Conservation (phyloP, 2,113 vertebrate species). For the Raphicerus campestris region DNA sequence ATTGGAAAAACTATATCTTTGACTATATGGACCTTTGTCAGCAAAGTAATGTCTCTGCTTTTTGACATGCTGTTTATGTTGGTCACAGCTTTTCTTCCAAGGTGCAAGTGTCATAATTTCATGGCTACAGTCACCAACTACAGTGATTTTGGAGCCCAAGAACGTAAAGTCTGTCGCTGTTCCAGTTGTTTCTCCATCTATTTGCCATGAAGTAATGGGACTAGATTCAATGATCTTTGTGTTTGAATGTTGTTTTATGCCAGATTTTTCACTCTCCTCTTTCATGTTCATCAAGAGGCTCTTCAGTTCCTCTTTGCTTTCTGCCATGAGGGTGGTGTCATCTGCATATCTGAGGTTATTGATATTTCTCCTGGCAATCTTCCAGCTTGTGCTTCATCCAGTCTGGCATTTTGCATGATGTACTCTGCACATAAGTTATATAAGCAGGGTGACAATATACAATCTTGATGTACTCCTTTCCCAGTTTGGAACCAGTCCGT, state of each 20-base stretch:
- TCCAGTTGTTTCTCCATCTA: background rate
- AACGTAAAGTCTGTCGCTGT: background rate
- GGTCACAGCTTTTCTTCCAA: background rate
- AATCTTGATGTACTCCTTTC: background rate
- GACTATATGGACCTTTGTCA: background rate
- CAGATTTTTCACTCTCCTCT: background rate
- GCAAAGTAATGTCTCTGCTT: background rate
- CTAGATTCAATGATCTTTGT: background rate
- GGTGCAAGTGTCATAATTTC: background rate
- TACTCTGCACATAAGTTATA: background rate
- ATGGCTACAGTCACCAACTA: background rate
- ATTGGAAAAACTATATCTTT: background rate
- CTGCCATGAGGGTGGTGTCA: background rate
- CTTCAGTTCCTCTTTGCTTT: background rate
- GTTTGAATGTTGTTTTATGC: background rate
- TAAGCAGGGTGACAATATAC: background rate
- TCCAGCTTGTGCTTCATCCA: background rate
- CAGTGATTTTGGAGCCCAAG: background rate
- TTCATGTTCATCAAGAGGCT: background rate
- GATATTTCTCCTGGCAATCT: background rate
- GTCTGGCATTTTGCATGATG: background rate
- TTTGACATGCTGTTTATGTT: background rate
- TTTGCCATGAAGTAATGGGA: background rate
- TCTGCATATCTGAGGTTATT: background rate
- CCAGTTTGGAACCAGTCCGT: background rate